Base-by-base conservation (phyloP, 2,888 invertebrate species). In the Mythimna vitellina region DNA sequence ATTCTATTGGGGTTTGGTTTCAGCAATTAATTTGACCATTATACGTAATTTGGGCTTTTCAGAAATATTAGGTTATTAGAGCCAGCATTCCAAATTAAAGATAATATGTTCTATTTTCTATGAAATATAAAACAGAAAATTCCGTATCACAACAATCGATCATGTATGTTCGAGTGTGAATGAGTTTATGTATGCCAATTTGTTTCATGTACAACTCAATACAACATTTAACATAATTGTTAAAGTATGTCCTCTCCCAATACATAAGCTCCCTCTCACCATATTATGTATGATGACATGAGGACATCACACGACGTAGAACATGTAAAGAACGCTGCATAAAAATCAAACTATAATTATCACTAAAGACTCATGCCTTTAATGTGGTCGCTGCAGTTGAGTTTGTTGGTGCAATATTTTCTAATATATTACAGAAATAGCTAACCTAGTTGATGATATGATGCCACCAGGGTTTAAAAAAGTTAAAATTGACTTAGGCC, bases 261-360 rank as follows among this genome's bases (percentile, higher is more conserved):
- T 86, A 89, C 86, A 88, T 87, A 91, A 91, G 90, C 90, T 88
- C 87, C 91, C 92, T 90, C 88, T 87, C 90, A 93, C 94, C 93
- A 87, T 64, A 83, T 86, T 86, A 88, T 83, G 89, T 88, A 89
- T 87, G 86, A 88, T 86, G 86, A 86, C 86, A 90, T 90, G 89
- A 83, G 73, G 84, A 92, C 88, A 87, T 90, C 88, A 91, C 89
- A 89, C 87, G 87, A 90, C 84, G 85, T 82, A 86, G 72, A 86
- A 84, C 76, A 84, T 69, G 54, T 65, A 76, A 57, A 64, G 35
- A 80, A 77, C 38, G 57, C 64, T 56, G 53, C 25, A 58, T 67
- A 76, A 71, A 62, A 61, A 65, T 65, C 54, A 61, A 75, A 76
- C 56, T 71, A 67, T 76, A 54, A 60, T 58, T n/a, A n/a, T n/a